Percentiles rank a stretch among this genome's conserved stretches.
These are phyloP conservation scores for Macrophya annulata DNA, from an alignment of 2,888 invertebrate species.

Conservation along the genomic window DNA sequence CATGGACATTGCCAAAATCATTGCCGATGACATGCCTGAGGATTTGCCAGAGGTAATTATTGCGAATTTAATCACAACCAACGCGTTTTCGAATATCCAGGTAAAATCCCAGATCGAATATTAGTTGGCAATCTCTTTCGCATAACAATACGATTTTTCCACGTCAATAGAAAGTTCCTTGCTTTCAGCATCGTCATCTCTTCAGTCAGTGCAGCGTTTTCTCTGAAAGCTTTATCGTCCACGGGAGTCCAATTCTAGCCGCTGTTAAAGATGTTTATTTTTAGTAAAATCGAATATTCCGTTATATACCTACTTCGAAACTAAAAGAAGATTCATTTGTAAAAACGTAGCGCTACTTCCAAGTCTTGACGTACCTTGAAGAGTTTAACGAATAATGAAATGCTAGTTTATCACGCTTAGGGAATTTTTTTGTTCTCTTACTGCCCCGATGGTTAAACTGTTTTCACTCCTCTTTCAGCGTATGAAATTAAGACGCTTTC, in stretches of 20 bases:
- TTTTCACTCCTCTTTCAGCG: constrained; percentile 33
- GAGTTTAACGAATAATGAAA: constrained; percentile 23
- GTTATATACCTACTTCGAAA: constrained; percentile 38
- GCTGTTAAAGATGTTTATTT: not conserved
- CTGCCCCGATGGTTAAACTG: not conserved
- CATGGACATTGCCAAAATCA: constrained; percentile 84
- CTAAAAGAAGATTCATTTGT: constrained; percentile 33
- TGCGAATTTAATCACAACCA: constrained; percentile 46
- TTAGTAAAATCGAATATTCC: constrained; percentile 34
- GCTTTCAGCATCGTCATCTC: constrained; percentile 41
- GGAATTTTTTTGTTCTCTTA: not conserved
- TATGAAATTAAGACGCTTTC: constrained; percentile 54
- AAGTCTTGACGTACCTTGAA: constrained; percentile 8
- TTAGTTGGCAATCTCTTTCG: constrained; percentile 26
- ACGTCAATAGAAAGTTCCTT: constrained; percentile 41
- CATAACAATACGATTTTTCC: constrained; percentile 22
- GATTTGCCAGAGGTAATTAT: constrained; percentile 72
- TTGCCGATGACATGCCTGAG: constrained; percentile 67
- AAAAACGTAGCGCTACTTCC: constrained; percentile 45
- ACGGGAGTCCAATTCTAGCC: not conserved
- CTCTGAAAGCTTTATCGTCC: constrained; percentile 32
- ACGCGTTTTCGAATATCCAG: not conserved
- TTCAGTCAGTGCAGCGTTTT: constrained; percentile 9
- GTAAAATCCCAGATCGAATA: not conserved
- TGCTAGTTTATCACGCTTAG: constrained; percentile 29